Base-by-base conservation (phyloP, 2,888 invertebrate genomes). In the Cancer borealis region DNA sequence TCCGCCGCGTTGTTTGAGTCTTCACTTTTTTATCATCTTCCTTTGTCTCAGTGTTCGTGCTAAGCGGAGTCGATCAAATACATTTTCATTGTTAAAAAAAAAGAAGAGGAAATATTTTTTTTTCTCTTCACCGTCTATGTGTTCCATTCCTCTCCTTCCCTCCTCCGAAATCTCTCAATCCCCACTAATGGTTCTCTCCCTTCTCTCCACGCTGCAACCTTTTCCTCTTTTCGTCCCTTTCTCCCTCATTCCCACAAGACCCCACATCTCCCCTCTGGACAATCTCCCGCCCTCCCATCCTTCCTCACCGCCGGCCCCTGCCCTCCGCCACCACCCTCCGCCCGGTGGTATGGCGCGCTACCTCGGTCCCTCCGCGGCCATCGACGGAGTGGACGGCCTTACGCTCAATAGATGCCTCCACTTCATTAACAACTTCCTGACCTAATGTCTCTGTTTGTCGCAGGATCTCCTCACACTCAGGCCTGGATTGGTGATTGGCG, bases 371-470 rank as follows among this genome's bases (percentile, higher is more conserved):
- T 88, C 45, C 26, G 89, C 88, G 93, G 88, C 93, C 93, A 93
- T 93, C 88, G 73, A 21, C 30, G 17, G 89, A 46, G 89, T 73
- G 73, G 93, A 89, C 89, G 93, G 73, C 73, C 89, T 79, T 73
- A 66, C 79, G 89, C 73, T 73, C 93, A 93, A 93, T 93, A 93
- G 93, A 89, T 89, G 93, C 89, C 93, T 46, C 93, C 93, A 93
- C 93, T 93, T 93, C 93, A 93, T 93, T 93, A 93, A 93, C 93
- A 93, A 93, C 93, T 93, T 93, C 93, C 93, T n/a, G 93, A 88
- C 93, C 93, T 93, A 93, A 93, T 93, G 93, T 93, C 93, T 93
- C 93, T 93, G 93, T 93, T 93, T 93, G 93, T 93, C 93, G 93
- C 89, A 89, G 93, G 79, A 79, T 60, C 89, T 93, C 79, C 93